phyloP scores from a whole-genome alignment of 2,888 invertebrate species.

The Ichneumoninae sp. region DNA sequence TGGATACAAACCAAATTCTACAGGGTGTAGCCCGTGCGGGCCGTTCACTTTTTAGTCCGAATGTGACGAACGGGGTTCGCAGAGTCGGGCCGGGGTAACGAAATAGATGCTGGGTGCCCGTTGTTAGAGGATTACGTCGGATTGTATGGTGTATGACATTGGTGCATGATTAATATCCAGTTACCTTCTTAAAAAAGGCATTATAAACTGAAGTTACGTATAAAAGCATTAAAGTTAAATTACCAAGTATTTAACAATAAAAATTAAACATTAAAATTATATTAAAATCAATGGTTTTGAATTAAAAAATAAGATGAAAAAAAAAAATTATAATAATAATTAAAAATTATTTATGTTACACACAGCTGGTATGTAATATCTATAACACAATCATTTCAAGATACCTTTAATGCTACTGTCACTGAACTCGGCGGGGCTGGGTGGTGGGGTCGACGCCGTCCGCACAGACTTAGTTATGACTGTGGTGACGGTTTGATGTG shows the following conservation, averaged over 20 bases:
- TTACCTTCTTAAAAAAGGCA: slow-evolving; percentile 73
- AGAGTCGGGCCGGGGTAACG: slow-evolving; percentile 42
- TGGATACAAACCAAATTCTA: slow-evolving; percentile 32
- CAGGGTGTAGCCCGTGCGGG: slow-evolving; percentile 10
- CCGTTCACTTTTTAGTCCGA: slow-evolving; percentile 52
- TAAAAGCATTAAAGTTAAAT: slow-evolving; percentile 73
- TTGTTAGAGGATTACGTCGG: slow-evolving; percentile 75
- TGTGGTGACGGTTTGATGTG: slow-evolving; percentile 84
- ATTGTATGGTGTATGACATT: slow-evolving; percentile 74
- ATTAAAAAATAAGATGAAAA: slow-evolving; percentile 72
- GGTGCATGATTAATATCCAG: slow-evolving; percentile 78
- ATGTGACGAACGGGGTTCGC: slow-evolving; percentile 49
- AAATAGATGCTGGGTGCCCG: slow-evolving; percentile 31
- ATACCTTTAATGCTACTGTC: slow-evolving; percentile 84
- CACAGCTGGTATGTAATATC: slow-evolving; percentile 84
- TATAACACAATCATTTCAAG: slow-evolving; percentile 84
- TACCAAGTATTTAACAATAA: slow-evolving; percentile 28
- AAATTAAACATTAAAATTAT: slow-evolving; percentile 15
- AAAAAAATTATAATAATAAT: background rate
- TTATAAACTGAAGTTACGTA: slow-evolving; percentile 82
- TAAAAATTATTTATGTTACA: slow-evolving; percentile 83
- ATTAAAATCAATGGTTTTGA: slow-evolving; percentile 73
- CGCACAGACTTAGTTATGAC: slow-evolving; percentile 84
- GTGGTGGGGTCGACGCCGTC: slow-evolving; percentile 84
- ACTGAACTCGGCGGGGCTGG: slow-evolving; percentile 84